A percentile compares a stretch with the other conserved stretches of the same genome.
Evolutionary conservation across 2,797 vertebrate species (phyloP).

Genomic region (Crypturellus tataupa): DNA sequence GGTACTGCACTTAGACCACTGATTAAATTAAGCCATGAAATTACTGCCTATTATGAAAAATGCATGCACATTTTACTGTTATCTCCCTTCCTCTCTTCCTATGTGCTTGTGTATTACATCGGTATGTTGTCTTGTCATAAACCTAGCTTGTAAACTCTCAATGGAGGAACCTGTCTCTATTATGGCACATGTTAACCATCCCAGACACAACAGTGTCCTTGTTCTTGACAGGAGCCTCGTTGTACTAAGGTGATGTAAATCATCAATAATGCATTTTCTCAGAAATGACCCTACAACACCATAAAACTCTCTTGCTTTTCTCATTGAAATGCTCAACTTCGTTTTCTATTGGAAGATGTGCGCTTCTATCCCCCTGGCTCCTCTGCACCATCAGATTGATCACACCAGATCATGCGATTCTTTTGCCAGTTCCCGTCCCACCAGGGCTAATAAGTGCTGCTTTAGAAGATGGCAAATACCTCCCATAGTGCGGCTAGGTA

Average conservation of each 20-base stretch:
- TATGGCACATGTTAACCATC: rapidly evolving
- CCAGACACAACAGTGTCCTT: rapidly evolving
- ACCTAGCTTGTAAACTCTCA: not conserved
- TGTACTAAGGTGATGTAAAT: not conserved
- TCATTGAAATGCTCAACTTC: not conserved
- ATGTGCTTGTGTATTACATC: constrained; percentile 3
- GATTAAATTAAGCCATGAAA: constrained; percentile 66
- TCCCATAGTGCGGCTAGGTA: rapidly evolving
- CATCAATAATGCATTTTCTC: not conserved
- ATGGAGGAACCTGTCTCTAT: not conserved
- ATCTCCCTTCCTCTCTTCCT: not conserved
- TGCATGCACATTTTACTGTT: constrained; percentile 24
- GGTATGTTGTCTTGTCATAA: constrained; percentile 12
- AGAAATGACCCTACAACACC: not conserved
- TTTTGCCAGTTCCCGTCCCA: not conserved
- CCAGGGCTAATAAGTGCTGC: not conserved
- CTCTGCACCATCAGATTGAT: rapidly evolving
- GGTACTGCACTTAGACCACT: not conserved
- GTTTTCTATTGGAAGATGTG: not conserved
- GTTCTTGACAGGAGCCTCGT: not conserved
- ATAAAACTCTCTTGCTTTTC: not conserved
- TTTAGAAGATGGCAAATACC: constrained; percentile 2
- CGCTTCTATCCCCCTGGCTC: rapidly evolving
- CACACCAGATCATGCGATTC: rapidly evolving
- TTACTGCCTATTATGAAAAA: constrained; percentile 55